Conservation (phyloP, 2,888 invertebrate species). For the Drosophila seclusa region DNA sequence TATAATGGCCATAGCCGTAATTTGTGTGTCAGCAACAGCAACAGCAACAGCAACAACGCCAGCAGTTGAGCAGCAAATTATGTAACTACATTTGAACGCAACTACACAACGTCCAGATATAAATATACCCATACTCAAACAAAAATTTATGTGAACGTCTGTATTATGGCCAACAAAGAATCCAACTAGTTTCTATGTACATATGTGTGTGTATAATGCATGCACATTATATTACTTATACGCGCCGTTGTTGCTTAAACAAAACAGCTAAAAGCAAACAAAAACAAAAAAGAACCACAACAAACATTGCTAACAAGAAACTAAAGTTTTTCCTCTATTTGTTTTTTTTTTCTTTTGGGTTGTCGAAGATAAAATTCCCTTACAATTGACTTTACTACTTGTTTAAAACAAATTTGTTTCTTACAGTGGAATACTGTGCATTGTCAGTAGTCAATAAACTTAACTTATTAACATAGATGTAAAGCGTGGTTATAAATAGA, state of each 20-base stretch:
- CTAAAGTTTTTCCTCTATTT: neutral
- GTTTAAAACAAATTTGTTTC: neutral
- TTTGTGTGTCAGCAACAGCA: slow-evolving; percentile 65
- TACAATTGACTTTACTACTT: neutral
- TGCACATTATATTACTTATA: slow-evolving; percentile 63
- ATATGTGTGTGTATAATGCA: slow-evolving; percentile 49
- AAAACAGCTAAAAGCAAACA: slow-evolving; percentile 33
- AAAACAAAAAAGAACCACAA: slow-evolving; percentile 7
- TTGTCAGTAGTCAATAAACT: neutral
- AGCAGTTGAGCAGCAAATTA: slow-evolving; percentile 69
- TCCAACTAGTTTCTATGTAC: slow-evolving; percentile 38
- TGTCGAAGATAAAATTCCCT: neutral
- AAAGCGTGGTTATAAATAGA: neutral
- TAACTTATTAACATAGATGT: neutral
- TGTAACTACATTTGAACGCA: slow-evolving; percentile 69
- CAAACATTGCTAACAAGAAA: slow-evolving; percentile 8
- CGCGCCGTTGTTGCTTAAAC: slow-evolving; percentile 62
- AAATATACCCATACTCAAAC: neutral
- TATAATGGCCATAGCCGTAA: slow-evolving; percentile 68
- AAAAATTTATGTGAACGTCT: slow-evolving; percentile 9
- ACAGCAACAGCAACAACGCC: slow-evolving; percentile 41
- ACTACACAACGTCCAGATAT: slow-evolving; percentile 66
- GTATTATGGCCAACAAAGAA: slow-evolving; percentile 40
- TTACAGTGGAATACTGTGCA: neutral
- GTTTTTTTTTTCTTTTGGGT: neutral